Conservation (phyloP, 1,140 invertebrate species). For the Trypoxylus dichotomus region DNA sequence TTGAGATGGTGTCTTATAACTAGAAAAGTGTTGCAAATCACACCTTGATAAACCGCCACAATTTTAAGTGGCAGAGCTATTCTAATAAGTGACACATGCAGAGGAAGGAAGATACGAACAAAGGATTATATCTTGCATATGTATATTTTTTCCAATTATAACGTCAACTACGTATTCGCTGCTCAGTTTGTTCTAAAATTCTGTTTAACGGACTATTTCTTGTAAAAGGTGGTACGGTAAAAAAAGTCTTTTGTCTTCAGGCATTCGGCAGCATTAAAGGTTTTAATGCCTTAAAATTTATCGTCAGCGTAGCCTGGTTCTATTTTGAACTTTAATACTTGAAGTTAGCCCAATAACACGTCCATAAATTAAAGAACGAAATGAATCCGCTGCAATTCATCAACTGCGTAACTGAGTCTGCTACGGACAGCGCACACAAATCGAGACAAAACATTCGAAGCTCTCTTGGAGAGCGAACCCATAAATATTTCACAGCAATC, state of each 20-base stretch:
- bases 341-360: slow-evolving; percentile 33
- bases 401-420: slow-evolving; percentile 31
- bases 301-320: neutral
- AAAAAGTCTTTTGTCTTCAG: too few relatives aligned
- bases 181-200: too few relatives aligned
- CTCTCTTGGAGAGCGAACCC: slow-evolving; percentile 28
- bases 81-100: neutral
- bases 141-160: too few relatives aligned
- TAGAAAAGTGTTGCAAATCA: too few relatives aligned
- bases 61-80: neutral
- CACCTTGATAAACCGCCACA: too few relatives aligned
- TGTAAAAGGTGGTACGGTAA: too few relatives aligned
- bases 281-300: neutral
- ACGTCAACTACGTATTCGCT: too few relatives aligned
- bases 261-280: too few relatives aligned
- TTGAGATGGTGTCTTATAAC: too few relatives aligned
- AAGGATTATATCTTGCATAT: too few relatives aligned
- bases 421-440: slow-evolving; percentile 33
- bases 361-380: slow-evolving; percentile 34
- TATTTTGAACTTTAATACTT: neutral
- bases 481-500: slow-evolving; percentile 51
- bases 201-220: too few relatives aligned
- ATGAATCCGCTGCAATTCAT: slow-evolving; percentile 35
- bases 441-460: slow-evolving; percentile 37
- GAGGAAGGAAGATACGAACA: too few relatives aligned